Base-by-base conservation (phyloP, 2,797 vertebrate genomes). In the Ibycter americanus region DNA sequence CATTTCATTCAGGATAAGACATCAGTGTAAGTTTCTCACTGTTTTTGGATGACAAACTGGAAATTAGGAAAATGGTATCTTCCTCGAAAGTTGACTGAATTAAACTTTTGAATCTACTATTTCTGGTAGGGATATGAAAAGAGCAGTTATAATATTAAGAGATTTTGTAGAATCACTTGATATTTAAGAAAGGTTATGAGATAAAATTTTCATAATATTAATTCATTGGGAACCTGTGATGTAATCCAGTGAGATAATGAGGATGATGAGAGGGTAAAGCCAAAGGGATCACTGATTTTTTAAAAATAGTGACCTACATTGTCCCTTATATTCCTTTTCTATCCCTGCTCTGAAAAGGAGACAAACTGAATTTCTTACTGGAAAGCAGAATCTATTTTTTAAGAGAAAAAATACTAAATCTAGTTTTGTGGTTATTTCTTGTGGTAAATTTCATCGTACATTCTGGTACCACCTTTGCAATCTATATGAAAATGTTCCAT, bases 151-250 rank as follows among this genome's bases (percentile, higher is more conserved):
- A 72, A 44, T 70, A 93, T 52, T 83, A 58, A 70, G 54, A 55
- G 32, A 70, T 92, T 83, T 84, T 84, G n/a, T 72, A 58, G 63
- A 91, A 96, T 85, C 38, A 51, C 32, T 82, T 87, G 83, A 71
- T 96, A 88, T 77, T 83, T 91, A 52, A 63, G 54, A 94, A 85
- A 94, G 47, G 34, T 84, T 94, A 83, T 56, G 25, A 27, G 19
- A 92, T 90, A 81, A 87, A 82, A 47, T 73, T 88, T 81, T 88
- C 49, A 68, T 93, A 74, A 62, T 26, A 67, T 63, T 61, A 86
- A 78, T 52, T 88, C 38, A 54, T 38, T 32, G 8, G 26, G 15
- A 83, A 83, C 10, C 49, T 72, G 42, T 38, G 14, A 32, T 62
- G 29, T n/a, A 89, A 88, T 87, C n/a, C 65, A 81, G 21, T 42